These are phyloP conservation scores for Cygnus buccinator DNA, from an alignment of 2,113 vertebrate species.

Conservation along the genomic window DNA sequence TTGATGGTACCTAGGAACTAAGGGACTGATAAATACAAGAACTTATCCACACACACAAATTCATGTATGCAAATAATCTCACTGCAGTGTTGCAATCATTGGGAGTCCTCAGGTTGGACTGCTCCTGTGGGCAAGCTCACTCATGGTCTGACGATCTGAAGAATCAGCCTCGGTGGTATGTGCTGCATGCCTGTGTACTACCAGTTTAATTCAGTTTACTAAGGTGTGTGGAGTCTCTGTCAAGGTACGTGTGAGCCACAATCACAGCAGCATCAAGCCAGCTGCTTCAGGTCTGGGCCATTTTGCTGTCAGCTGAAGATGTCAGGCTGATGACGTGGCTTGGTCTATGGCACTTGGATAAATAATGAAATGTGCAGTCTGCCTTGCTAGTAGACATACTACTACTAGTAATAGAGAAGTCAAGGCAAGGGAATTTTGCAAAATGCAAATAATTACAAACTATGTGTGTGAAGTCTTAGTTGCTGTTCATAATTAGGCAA, in stretches of 20 bases:
- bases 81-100: not conserved
- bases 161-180: not conserved
- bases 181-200: not conserved
- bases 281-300: not conserved
- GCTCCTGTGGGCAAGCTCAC: not conserved
- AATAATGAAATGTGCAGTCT: not conserved
- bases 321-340: not conserved
- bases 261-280: not conserved
- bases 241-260: not conserved
- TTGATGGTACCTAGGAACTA: not conserved
- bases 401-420: not conserved
- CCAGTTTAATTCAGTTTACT: not conserved
- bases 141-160: not conserved
- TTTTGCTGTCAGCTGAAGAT: not conserved
- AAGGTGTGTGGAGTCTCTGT: not conserved
- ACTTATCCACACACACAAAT: rapidly evolving
- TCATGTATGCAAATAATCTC: not conserved
- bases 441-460: not conserved
- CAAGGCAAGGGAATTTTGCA: not conserved
- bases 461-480: slow-evolving; percentile 22
- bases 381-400: not conserved
- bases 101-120: not conserved
- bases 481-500: slow-evolving; percentile 7
- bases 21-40: rapidly evolving
- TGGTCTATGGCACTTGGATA: not conserved